phyloP scores from a whole-genome alignment of 2,888 invertebrate genomes.

The Microchrysa polita region DNA sequence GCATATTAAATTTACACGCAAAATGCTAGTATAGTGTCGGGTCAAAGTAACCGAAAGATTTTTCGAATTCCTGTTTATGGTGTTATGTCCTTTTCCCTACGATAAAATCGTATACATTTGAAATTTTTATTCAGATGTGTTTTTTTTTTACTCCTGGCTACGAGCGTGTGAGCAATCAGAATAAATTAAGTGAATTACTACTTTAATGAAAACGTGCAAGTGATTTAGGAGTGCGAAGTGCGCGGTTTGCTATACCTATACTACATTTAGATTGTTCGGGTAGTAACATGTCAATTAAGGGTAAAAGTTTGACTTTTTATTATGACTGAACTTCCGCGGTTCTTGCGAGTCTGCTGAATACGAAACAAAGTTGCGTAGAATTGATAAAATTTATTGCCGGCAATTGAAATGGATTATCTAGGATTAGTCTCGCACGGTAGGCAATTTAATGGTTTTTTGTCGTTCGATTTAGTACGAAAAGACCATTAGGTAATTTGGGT shows the following conservation, averaged over 20 bases:
- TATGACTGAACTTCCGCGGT: background rate
- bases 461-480: background rate
- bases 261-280: no score
- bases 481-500: conserved; percentile 21
- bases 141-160: background rate
- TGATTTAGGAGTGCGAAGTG: conserved; percentile 19
- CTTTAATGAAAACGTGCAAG: conserved; percentile 25
- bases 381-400: conserved; percentile 27
- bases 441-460: conserved; percentile 37
- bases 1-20: conserved; percentile 35
- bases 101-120: conserved; percentile 33
- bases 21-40: conserved; percentile 5
- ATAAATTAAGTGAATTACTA: conserved; percentile 35
- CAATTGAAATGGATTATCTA: conserved; percentile 42
- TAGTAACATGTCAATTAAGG: conserved; percentile 20
- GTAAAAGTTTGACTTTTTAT: background rate
- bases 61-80: background rate
- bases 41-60: background rate
- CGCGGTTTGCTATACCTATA: no score
- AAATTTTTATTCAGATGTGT: background rate
- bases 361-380: conserved; percentile 5
- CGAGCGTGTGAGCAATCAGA: conserved; percentile 38
- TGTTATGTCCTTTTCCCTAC: conserved; percentile 23
- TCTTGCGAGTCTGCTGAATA: background rate
- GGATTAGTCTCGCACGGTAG: conserved; percentile 32